These are phyloP conservation scores for Beaufortia kweichowensis DNA, from an alignment of 2,113 vertebrate genomes.

Conservation along the genomic window DNA sequence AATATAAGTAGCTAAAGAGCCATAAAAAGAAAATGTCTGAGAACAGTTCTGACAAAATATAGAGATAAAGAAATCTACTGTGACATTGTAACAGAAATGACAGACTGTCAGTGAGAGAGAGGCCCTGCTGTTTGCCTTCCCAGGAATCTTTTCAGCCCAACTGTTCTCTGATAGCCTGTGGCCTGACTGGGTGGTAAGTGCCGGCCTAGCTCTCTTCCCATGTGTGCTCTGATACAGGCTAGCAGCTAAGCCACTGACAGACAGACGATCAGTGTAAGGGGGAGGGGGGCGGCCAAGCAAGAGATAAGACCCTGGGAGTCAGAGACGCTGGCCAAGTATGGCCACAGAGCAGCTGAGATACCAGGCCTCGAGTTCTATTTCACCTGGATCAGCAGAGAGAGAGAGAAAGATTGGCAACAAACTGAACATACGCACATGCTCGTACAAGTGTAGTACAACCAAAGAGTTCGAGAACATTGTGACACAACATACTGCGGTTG, in stretches of 20 bases:
- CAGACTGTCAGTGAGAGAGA: constrained; percentile 8
- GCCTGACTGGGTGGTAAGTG: constrained; percentile 60
- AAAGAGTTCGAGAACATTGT: constrained; percentile 2
- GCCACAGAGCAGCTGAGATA: constrained; percentile 73
- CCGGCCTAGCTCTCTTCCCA: constrained; percentile 49
- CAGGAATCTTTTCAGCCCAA: constrained; percentile 61
- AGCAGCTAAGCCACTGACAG: constrained; percentile 67
- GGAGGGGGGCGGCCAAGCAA: constrained; percentile 50
- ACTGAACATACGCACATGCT: neutral
- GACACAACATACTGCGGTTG: neutral
- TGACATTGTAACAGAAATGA: neutral
- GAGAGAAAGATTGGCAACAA: constrained; percentile 62
- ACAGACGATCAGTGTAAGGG: constrained; percentile 43
- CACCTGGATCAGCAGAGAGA: constrained; percentile 78
- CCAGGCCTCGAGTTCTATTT: constrained; percentile 71
- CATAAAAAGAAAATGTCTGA: neutral
- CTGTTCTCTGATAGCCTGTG: constrained; percentile 60
- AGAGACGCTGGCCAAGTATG: constrained; percentile 66
- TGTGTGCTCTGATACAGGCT: constrained; percentile 64
- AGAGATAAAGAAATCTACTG: constrained; percentile 13
- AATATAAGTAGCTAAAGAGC: neutral
- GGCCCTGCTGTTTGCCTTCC: constrained; percentile 55
- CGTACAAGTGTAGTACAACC: constrained; percentile 24
- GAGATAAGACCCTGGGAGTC: constrained; percentile 46
- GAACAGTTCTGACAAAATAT: neutral